A percentile compares a stretch with the other conserved stretches of the same genome.
These are phyloP conservation scores for Stenoptilia bipunctidactyla DNA, from an alignment of 2,888 invertebrate genomes.

Conservation along the genomic window DNA sequence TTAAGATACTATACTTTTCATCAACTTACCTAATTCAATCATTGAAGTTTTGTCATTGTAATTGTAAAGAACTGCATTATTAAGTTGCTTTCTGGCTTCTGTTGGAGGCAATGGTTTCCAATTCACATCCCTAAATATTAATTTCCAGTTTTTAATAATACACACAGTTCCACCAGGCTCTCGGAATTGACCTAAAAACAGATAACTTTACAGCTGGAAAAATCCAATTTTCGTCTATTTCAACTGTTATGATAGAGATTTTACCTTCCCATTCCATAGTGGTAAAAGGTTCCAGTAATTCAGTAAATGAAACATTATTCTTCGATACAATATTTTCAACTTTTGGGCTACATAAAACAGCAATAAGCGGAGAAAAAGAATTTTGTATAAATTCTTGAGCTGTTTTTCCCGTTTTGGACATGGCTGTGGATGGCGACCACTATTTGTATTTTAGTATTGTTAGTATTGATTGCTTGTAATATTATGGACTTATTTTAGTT, in stretches of 20 bases:
- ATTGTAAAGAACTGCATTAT: conserved; percentile 81
- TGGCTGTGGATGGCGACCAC: no score
- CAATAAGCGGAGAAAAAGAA: conserved; percentile 91
- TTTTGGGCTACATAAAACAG: conserved; percentile 84
- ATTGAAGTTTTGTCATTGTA: conserved; percentile 64
- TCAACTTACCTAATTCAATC: conserved; percentile 63
- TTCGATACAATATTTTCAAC: conserved; percentile 89
- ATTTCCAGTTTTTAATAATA: conserved; percentile 80
- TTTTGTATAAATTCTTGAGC: conserved; percentile 90
- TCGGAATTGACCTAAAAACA: conserved; percentile 79
- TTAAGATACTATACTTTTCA: background rate
- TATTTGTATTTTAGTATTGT: no score
- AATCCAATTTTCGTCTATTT: background rate
- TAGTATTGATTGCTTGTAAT: no score
- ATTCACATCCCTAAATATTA: conserved; percentile 86
- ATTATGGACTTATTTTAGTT: no score
- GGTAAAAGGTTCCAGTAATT: conserved; percentile 92
- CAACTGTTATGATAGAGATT: no score
- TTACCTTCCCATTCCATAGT: conserved; percentile 71
- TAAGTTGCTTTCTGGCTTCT: conserved; percentile 86
- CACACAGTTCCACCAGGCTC: conserved; percentile 84
- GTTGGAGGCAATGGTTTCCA: conserved; percentile 85
- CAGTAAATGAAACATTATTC: conserved; percentile 91
- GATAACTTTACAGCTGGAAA: no score
- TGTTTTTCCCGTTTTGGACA: conserved; percentile 52